Evolutionary conservation across 1,140 invertebrate species (phyloP), one percentile per base, ranked within the genome.

Genomic region (Bombus balteatus): DNA sequence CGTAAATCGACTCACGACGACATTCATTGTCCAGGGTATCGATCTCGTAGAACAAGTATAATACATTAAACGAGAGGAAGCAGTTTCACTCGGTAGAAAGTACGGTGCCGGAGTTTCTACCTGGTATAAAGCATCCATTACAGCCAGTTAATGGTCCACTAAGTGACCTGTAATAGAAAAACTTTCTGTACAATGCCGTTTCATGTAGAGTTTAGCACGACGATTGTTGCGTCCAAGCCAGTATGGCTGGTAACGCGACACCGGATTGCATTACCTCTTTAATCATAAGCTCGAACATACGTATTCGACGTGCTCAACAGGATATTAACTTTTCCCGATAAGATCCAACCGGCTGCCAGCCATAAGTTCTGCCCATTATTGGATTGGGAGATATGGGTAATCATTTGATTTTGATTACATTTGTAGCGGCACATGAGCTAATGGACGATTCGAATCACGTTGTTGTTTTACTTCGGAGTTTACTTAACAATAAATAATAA

Each of bases 201-300:
- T 62, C 72, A 72, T 81, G 47, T 39, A 10, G 25, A 25, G 73
- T 6, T 15, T 62, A 62, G 59, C 12, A n/a, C 12, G 3, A n/a
- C 73, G 22, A 15, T 57, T 68, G 70, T 47, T 66, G 34, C 53
- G 5, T 62, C 13, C 12, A 34, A n/a, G 65, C 39, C 89, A 90
- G 88, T 91, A 92, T 92, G 91, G 78, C 62, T n/a, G 68, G 91
- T 92, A 92, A 92, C 75, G 81, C 53, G 87, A 92, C 72, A 91
- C 89, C 74, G n/a, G 73, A 4, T 62, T 34, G 39, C 41, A 41
- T 71, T 88, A 81, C 78, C 88, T 83, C 88, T 90, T 71, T 86
- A 90, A 90, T 90, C 86, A 79, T 37, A 32, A 80, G 47, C 74
- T 73, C 65, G 74, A 79, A 79, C 66, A 53, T 87, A 53, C 78